Conservation (phyloP, 2,113 vertebrate species). For the Malurus melanocephalus region DNA sequence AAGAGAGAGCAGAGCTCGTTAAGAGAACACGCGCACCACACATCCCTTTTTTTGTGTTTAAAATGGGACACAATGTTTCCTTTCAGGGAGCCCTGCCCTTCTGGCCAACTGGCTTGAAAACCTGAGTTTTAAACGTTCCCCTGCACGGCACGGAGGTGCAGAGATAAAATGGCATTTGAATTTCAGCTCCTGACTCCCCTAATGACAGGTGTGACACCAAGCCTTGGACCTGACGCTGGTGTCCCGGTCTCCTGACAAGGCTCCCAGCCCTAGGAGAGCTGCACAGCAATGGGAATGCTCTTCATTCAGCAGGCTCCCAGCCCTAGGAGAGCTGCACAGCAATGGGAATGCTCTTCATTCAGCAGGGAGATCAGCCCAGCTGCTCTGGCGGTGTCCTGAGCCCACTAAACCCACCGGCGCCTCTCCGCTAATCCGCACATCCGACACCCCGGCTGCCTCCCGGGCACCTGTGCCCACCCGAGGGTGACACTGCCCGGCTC, state of each 20-base stretch:
- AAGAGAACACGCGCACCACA: rapidly evolving
- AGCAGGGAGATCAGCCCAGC: too few relatives aligned
- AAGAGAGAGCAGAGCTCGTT: rapidly evolving
- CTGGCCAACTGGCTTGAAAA: not conserved
- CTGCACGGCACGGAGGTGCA: rapidly evolving
- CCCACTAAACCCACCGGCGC: rapidly evolving
- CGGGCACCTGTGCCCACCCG: not conserved
- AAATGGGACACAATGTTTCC: rapidly evolving
- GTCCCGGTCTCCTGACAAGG: not conserved
- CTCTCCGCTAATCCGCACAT: rapidly evolving
- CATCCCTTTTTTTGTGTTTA: not conserved
- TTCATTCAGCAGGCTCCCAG: too few relatives aligned
- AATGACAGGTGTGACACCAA: rapidly evolving
- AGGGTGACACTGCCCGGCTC: rapidly evolving
- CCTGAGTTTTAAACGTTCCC: rapidly evolving
- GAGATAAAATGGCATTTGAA: rapidly evolving
- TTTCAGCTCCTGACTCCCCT: not conserved
- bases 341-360: rapidly evolving
- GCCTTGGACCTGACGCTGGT: not conserved
- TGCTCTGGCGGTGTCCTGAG: rapidly evolving
- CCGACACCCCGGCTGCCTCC: rapidly evolving
- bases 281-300: rapidly evolving
- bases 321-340: not conserved
- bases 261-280: not conserved
- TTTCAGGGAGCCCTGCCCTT: not conserved